A percentile compares a stretch with the other conserved stretches of the same genome.
Conservation (phyloP, 2,797 vertebrate species). For the Acrocephalus scirpaceus region DNA sequence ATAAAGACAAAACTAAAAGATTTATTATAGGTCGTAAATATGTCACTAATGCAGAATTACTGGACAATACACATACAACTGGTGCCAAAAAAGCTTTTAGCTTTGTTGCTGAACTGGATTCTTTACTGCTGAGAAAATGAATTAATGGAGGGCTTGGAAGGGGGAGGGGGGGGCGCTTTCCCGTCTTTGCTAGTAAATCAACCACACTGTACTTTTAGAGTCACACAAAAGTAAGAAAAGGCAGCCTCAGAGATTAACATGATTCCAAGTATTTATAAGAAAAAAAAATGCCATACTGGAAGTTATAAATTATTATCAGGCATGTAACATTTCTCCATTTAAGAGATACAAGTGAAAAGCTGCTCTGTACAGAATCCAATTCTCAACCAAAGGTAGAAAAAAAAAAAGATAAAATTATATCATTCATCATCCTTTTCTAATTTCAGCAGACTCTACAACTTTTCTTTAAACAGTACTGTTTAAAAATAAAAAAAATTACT, state of each 20-base stretch:
- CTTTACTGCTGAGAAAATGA: constrained; percentile 87
- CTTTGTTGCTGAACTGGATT: constrained; percentile 84
- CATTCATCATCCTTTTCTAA: constrained; percentile 20
- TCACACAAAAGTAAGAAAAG: constrained; percentile 71
- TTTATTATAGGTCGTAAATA: constrained; percentile 83
- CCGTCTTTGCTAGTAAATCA: constrained; percentile 81
- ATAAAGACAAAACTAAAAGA: constrained; percentile 82
- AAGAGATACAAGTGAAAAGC: constrained; percentile 60
- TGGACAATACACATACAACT: constrained; percentile 80
- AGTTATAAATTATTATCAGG: constrained; percentile 76
- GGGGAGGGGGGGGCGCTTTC: constrained; percentile 70
- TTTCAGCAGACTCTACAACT: constrained; percentile 14
- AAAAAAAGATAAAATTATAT: constrained; percentile 24
- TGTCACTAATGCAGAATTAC: constrained; percentile 85
- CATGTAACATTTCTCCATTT: constrained; percentile 58
- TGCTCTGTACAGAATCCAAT: constrained; percentile 36
- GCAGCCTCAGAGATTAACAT: constrained; percentile 74
- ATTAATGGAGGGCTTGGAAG: constrained; percentile 81
- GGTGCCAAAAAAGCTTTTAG: constrained; percentile 89
- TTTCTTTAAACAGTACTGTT: constrained; percentile 28
- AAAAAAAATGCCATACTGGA: constrained; percentile 67
- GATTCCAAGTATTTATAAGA: constrained; percentile 75
- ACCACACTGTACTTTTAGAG: constrained; percentile 73
- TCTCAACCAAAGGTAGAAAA: constrained; percentile 36
- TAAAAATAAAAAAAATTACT: not conserved